Evolutionary conservation across 2,888 invertebrate genomes (phyloP).

Genomic region (Leptinotarsa rubiginosa): DNA sequence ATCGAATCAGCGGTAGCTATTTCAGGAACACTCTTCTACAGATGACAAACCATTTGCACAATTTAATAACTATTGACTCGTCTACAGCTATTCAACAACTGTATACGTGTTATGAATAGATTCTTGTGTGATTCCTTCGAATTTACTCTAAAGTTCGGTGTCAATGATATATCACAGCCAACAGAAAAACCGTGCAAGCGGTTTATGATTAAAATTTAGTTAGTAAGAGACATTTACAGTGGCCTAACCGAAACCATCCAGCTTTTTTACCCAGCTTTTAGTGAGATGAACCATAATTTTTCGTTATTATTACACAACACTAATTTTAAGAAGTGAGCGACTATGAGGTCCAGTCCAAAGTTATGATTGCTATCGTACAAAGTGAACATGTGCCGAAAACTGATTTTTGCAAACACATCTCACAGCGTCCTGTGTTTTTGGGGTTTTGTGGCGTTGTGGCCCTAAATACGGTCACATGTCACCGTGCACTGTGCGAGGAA

Average conservation of each 20-base stretch:
- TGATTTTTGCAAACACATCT: constrained; percentile 46
- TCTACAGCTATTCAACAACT: constrained; percentile 30
- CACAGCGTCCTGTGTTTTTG: constrained; percentile 45
- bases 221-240: constrained; percentile 31
- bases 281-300: constrained; percentile 60
- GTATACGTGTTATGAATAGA: constrained; percentile 28
- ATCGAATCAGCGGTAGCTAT: neutral
- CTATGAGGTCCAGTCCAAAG: constrained; percentile 56
- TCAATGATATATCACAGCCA: constrained; percentile 32
- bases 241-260: constrained; percentile 34
- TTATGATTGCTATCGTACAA: constrained; percentile 57
- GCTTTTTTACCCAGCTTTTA: constrained; percentile 48
- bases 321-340: constrained; percentile 63
- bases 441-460: constrained; percentile 44
- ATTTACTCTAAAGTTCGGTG: constrained; percentile 29
- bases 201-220: constrained; percentile 36
- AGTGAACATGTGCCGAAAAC: constrained; percentile 49
- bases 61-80: constrained; percentile 30
- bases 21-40: constrained; percentile 16
- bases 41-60: constrained; percentile 33
- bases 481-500: constrained; percentile 59
- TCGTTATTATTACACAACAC: constrained; percentile 64
- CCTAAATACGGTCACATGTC: constrained; percentile 45
- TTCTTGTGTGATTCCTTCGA: constrained; percentile 27
- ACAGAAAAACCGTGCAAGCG: constrained; percentile 36